Percentiles rank a stretch among this genome's conserved stretches.
Conservation (phyloP, 2,113 vertebrate species). For the Carassius carassius region DNA sequence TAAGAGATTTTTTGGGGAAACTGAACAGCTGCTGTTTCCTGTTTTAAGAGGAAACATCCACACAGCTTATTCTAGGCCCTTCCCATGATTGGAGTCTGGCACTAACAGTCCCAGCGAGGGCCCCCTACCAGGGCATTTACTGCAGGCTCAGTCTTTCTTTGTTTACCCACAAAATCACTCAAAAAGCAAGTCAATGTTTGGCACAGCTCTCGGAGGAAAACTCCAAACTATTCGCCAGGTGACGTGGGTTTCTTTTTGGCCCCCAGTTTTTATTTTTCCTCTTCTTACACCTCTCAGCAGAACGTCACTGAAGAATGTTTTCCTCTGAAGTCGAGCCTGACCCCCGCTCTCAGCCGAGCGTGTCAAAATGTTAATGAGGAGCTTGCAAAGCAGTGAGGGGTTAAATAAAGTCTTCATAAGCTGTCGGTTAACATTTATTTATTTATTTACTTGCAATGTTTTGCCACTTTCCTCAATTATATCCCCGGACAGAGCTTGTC, state of each 20-base stretch:
- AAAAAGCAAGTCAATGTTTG: conserved; percentile 75
- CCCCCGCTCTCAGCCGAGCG: conserved; percentile 75
- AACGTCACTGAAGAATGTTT: conserved; percentile 61
- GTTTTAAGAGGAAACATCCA: conserved; percentile 34
- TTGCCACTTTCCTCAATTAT: conserved; percentile 81
- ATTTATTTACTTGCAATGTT: conserved; percentile 72
- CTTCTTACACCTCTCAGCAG: conserved; percentile 43
- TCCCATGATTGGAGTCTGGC: conserved; percentile 48
- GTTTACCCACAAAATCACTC: conserved; percentile 77
- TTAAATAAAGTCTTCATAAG: conserved; percentile 93
- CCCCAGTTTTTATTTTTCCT: background rate
- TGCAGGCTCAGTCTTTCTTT: conserved; percentile 74
- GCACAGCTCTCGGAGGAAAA: conserved; percentile 71
- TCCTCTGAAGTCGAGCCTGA: conserved; percentile 73
- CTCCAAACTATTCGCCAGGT: conserved; percentile 62
- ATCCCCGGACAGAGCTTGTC: conserved; percentile 81
- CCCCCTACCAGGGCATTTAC: conserved; percentile 68
- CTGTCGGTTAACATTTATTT: conserved; percentile 80
- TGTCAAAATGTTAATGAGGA: conserved; percentile 88
- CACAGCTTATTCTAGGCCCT: conserved; percentile 41
- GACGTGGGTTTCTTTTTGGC: conserved; percentile 23
- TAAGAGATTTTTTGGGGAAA: conserved; percentile 3
- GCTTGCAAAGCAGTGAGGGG: conserved; percentile 72
- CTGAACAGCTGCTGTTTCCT: conserved; percentile 41
- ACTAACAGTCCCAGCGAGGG: conserved; percentile 62